A percentile compares a stretch with the other conserved stretches of the same genome.
Conservation (phyloP, 1,140 invertebrate genomes). For the Ridgeia piscesae region DNA sequence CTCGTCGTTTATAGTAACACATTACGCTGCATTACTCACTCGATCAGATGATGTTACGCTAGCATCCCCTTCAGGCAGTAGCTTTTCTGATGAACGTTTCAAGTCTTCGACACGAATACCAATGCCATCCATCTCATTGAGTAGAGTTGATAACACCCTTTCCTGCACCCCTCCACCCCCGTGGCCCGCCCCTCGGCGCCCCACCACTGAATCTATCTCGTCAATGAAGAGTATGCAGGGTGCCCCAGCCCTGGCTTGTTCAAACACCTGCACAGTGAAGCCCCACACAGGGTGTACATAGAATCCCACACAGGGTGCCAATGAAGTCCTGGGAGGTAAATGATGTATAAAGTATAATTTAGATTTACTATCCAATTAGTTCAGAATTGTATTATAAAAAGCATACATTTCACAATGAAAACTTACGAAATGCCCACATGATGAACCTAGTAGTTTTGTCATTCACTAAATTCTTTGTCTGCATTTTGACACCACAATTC, state of each 20-base stretch:
- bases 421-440: no score
- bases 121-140: constrained; percentile 65
- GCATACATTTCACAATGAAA: no score
- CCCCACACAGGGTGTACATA: neutral
- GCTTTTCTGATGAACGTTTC: neutral
- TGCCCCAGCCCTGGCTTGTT: constrained; percentile 86
- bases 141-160: constrained; percentile 48
- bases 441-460: no score
- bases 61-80: neutral
- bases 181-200: constrained; percentile 36
- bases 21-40: neutral
- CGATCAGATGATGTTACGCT: neutral
- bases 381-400: neutral
- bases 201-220: constrained; percentile 88
- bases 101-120: constrained; percentile 30
- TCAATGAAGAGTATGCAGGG: constrained; percentile 97
- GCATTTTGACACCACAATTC: neutral
- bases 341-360: no score
- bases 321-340: no score
- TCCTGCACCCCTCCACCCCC: constrained; percentile 45
- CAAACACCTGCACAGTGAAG: constrained; percentile 61
- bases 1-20: neutral
- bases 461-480: neutral
- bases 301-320: no score
- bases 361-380: neutral